Evolutionary conservation across 1,140 invertebrate genomes (phyloP).

Genomic region (Ceratitis capitata): DNA sequence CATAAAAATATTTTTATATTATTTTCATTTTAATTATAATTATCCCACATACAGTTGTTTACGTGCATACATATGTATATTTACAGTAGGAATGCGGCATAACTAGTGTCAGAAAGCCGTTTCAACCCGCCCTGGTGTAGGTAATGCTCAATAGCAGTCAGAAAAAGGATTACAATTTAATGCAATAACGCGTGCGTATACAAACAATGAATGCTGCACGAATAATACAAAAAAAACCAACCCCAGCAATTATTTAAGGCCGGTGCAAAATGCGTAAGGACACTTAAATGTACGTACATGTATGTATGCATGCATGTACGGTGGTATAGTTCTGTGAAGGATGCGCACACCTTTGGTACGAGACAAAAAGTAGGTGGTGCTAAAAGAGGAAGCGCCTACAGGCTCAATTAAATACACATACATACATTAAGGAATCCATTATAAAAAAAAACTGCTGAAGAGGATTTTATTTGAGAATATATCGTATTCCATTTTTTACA

Average conservation of each 20-base stretch:
- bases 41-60: no score
- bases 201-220: conserved; percentile 22
- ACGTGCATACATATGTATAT: background rate
- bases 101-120: background rate
- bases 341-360: conserved; percentile 34
- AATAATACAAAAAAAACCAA: background rate
- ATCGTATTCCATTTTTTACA: background rate
- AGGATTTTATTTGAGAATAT: background rate
- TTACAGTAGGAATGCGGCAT: background rate
- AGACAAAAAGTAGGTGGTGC: conserved; percentile 45
- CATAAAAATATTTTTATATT: background rate
- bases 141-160: conserved; percentile 49
- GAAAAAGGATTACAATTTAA: conserved; percentile 49
- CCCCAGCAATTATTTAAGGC: background rate
- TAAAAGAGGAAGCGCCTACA: conserved; percentile 42
- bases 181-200: conserved; percentile 54
- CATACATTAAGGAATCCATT: no score
- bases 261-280: conserved; percentile 23
- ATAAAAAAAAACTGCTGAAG: background rate
- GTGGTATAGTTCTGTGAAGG: background rate
- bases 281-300: background rate
- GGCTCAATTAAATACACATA: conserved; percentile 24
- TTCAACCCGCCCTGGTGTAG: no score
- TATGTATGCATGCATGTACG: background rate
- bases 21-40: no score